Base-by-base conservation (phyloP, 2,113 vertebrate genomes). In the Rhombomys opimus region DNA sequence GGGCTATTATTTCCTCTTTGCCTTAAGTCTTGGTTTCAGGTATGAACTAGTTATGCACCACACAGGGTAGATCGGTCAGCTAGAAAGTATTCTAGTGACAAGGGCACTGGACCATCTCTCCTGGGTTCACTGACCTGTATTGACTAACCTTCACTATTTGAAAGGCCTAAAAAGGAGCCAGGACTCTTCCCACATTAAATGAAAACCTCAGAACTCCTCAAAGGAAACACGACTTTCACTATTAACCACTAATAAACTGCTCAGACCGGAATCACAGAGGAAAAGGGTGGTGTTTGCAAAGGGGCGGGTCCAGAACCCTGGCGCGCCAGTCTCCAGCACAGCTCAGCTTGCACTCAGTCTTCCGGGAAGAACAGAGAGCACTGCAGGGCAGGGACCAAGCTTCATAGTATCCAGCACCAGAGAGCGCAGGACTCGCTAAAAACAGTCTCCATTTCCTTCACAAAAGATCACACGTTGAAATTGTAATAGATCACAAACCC, bases 121-220 rank as follows among this genome's bases (percentile, higher is more conserved):
- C 80, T 30, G 15, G 67, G 61, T 78, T 84, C 57, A 77, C 12
- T 65, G 87, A 54, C n/a, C 88, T 80, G 11, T 13, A 25, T 5
- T 90, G 82, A 81, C 63, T 92, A 82, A 81, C 63, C 70, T 17
- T 89, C 41, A 54, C n/a, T 46, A 17, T 68, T 50, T 61, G 87
- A 84, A 93, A 30, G n/a, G 1, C 18, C 57, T 73, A 85, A 54
- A 18, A 3, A 15, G 11, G 20, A 87, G 54, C 75, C 4, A 8
- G 17, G 20, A 72, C 0, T 54, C 35, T 63, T 27, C 3, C 1
- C 52, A 2, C 23, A 11, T 38, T 54, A 68, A 4, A 73, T 27
- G 5, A 50, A 90, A 86, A 23, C 22, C 27, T 46, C 46, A 76
- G 63, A 50, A 23, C 2, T 14, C 4, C 67, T n/a, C 32, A 17